phyloP scores from a whole-genome alignment of 2,113 vertebrate genomes.

The Anarrhichthys ocellatus region DNA sequence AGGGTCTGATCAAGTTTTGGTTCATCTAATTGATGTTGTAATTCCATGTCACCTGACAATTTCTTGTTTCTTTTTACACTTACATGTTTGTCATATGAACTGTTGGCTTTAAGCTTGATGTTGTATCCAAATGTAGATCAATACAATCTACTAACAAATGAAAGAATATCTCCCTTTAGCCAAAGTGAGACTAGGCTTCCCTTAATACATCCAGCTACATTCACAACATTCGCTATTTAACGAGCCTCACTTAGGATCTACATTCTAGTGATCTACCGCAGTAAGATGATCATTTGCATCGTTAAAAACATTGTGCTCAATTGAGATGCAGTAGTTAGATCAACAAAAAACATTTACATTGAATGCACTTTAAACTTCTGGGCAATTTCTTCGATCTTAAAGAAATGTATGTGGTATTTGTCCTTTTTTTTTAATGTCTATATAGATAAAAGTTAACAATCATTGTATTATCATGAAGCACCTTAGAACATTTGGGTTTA shows the following conservation, averaged over 20 bases:
- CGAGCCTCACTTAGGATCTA: constrained; percentile 46
- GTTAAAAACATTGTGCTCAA: constrained; percentile 44
- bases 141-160: constrained; percentile 40
- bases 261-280: constrained; percentile 45
- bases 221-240: constrained; percentile 44
- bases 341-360: constrained; percentile 71
- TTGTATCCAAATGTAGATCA: constrained; percentile 64
- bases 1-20: constrained; percentile 54
- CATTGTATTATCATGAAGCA: constrained; percentile 72
- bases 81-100: constrained; percentile 32
- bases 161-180: constrained; percentile 50
- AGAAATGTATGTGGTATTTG: constrained; percentile 59
- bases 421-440: constrained; percentile 52
- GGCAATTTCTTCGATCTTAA: constrained; percentile 64
- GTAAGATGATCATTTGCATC: constrained; percentile 41
- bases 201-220: constrained; percentile 34
- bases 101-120: constrained; percentile 74
- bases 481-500: constrained; percentile 67
- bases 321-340: constrained; percentile 65
- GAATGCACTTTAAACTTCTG: constrained; percentile 80
- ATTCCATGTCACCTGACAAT: constrained; percentile 60
- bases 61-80: constrained; percentile 58
- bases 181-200: constrained; percentile 62
- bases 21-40: constrained; percentile 56
- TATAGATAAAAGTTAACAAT: constrained; percentile 70